Evolutionary conservation across 2,113 vertebrate genomes (phyloP).

Genomic region (Cyrtonyx montezumae): DNA sequence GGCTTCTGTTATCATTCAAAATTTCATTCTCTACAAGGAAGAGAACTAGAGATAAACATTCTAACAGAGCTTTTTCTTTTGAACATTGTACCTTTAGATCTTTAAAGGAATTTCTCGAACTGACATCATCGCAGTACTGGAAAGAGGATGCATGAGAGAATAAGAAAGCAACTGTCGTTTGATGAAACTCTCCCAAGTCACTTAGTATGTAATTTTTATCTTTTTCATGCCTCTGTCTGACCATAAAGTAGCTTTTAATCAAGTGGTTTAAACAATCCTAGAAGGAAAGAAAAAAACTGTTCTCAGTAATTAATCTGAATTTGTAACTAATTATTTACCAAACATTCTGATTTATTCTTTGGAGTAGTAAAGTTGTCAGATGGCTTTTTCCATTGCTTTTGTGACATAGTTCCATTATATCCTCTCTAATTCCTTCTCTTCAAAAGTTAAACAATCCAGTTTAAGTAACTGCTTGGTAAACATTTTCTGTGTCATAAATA

Average conservation of each 20-base stretch:
- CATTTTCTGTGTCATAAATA: neutral
- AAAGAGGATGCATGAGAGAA: neutral
- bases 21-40: neutral
- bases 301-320: neutral
- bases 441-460: neutral
- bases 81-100: neutral
- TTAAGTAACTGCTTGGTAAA: neutral
- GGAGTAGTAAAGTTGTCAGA: neutral
- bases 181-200: neutral
- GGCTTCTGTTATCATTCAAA: neutral
- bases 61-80: neutral
- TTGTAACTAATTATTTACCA: neutral
- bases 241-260: neutral
- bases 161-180: neutral
- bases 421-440: neutral
- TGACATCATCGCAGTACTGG: neutral
- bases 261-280: neutral
- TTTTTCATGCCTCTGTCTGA: neutral
- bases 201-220: neutral
- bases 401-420: neutral
- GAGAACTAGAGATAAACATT: fast-evolving
- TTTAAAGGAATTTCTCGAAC: neutral
- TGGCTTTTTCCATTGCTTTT: neutral
- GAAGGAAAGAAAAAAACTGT: neutral
- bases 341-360: neutral